phyloP scores from a whole-genome alignment of 2,888 invertebrate genomes.

The Adelognathus sp. region DNA sequence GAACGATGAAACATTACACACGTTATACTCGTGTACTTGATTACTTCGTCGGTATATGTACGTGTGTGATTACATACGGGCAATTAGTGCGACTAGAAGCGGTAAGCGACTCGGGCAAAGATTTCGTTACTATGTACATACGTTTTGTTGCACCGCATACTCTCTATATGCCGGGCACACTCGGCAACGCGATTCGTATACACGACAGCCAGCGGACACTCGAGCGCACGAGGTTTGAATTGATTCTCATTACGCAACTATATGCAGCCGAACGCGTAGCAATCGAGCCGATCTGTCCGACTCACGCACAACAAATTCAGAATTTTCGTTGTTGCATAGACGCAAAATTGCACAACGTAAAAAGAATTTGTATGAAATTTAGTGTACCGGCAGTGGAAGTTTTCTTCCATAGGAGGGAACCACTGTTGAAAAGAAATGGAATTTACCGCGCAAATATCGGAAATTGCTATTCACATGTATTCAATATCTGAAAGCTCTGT shows the following conservation, averaged over 20 bases:
- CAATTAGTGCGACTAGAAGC: constrained; percentile 22
- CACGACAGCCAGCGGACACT: constrained; percentile 13
- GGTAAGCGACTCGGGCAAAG: constrained; percentile 19
- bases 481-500: no score
- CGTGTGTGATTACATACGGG: constrained; percentile 21
- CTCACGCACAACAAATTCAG: constrained; percentile 41
- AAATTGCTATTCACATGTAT: no score
- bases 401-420: no score
- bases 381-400: no score
- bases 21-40: constrained; percentile 31
- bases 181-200: background rate
- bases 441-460: no score
- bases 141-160: background rate
- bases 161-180: background rate
- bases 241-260: constrained; percentile 54
- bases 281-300: constrained; percentile 32
- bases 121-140: constrained; percentile 28
- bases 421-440: no score
- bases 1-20: background rate
- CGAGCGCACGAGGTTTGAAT: constrained; percentile 38
- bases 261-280: constrained; percentile 51
- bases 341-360: no score
- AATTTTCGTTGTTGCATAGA: no score
- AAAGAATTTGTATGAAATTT: no score
- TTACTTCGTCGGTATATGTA: constrained; percentile 27